A percentile compares a stretch with the other conserved stretches of the same genome.
phyloP scores from a whole-genome alignment of 2,113 vertebrate genomes.

The Garra rufa region DNA sequence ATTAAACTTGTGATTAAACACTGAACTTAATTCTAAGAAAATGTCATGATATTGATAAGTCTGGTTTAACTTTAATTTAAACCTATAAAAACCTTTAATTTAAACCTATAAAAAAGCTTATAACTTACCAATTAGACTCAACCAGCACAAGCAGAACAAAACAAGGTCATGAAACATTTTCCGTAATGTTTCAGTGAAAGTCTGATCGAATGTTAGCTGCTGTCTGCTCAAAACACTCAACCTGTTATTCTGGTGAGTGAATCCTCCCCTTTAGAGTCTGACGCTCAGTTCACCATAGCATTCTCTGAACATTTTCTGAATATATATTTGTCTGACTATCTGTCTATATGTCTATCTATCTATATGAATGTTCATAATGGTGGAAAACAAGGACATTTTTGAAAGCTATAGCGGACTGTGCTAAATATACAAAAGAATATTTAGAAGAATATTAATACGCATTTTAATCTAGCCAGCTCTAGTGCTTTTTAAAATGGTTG shows the following conservation, averaged over 20 bases:
- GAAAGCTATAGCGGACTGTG: too few species aligned
- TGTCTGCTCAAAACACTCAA: neutral
- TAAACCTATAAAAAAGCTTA: neutral
- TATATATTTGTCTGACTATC: neutral
- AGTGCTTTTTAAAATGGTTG: too few species aligned
- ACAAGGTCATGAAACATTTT: neutral
- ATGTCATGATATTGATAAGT: too few species aligned
- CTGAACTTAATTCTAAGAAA: too few species aligned
- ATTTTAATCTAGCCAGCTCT: too few species aligned
- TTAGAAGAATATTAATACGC: too few species aligned
- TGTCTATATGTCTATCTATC: neutral
- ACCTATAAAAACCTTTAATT: neutral
- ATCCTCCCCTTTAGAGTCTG: neutral
- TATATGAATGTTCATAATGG: neutral
- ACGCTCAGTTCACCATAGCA: neutral
- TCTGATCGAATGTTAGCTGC: neutral
- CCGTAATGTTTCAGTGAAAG: neutral
- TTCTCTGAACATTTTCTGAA: neutral
- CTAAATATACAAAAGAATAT: too few species aligned
- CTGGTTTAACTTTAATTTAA: too few species aligned
- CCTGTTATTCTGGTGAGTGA: neutral
- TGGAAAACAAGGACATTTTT: too few species aligned
- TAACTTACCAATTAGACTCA: neutral
- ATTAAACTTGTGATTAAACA: too few species aligned
- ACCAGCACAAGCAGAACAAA: neutral